phyloP scores from a whole-genome alignment of 2,888 invertebrate genomes.

The Kuschelorhynchus macadamiae region DNA sequence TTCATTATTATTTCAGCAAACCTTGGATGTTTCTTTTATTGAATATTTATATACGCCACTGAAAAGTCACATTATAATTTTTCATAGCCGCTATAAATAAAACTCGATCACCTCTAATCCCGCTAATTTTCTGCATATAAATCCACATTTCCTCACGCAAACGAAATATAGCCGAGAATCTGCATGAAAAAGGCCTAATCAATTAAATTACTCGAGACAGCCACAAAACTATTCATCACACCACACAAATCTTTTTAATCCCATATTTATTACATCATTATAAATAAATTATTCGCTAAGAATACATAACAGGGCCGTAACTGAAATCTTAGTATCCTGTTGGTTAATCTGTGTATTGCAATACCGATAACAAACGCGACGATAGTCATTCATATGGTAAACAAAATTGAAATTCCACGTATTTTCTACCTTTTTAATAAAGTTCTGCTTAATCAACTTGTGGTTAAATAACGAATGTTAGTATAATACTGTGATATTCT shows the following conservation, averaged over 20 bases:
- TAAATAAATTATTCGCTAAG: constrained; percentile 68
- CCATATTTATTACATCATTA: constrained; percentile 69
- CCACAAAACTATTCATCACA: constrained; percentile 65
- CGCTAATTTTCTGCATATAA: constrained; percentile 68
- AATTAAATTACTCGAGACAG: constrained; percentile 60
- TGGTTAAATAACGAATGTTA: no score
- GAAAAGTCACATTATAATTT: constrained; percentile 11
- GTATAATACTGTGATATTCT: no score
- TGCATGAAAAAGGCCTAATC: constrained; percentile 58
- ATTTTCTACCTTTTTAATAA: no score
- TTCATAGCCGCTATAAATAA: constrained; percentile 20
- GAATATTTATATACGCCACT: constrained; percentile 7
- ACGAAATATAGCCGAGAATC: constrained; percentile 41
- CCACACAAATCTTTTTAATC: constrained; percentile 69
- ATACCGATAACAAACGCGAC: no score
- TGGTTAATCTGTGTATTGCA: no score
- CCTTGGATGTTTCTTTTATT: no score
- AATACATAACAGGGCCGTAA: constrained; percentile 29
- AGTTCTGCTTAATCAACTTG: no score
- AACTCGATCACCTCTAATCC: constrained; percentile 56
- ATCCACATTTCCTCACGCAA: constrained; percentile 65
- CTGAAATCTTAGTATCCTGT: not conserved
- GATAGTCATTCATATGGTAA: no score
- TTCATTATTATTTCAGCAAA: no score
- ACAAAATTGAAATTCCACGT: no score